Evolutionary conservation across 2,113 vertebrate species (phyloP).

Genomic region (Pterocles burchelli): DNA sequence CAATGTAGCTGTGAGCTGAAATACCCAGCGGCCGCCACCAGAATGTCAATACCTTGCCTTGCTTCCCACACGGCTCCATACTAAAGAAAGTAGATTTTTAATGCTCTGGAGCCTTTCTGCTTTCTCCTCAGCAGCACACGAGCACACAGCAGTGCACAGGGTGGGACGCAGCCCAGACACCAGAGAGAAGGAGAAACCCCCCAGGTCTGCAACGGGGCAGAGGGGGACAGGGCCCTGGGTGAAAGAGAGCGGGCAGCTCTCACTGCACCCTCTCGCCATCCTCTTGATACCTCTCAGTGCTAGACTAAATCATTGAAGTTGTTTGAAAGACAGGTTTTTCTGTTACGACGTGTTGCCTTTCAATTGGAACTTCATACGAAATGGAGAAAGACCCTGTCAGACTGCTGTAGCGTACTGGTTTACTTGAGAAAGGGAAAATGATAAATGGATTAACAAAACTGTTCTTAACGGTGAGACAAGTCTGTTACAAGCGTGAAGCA

Average conservation of each 20-base stretch:
- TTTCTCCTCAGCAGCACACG: not conserved
- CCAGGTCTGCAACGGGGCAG: not conserved
- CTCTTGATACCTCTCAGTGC: too few species aligned
- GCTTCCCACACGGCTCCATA: not conserved
- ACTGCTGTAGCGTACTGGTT: not conserved
- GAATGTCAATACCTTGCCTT: not conserved
- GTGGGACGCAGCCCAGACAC: not conserved
- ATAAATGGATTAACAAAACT: not conserved
- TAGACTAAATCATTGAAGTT: rapidly evolving
- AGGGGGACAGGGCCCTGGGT: rapidly evolving
- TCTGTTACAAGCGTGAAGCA: not conserved
- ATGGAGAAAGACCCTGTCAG: not conserved
- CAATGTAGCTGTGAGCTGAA: not conserved
- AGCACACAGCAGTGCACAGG: not conserved
- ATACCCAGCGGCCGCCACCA: not conserved
- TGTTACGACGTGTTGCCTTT: rapidly evolving
- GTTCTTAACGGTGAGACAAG: not conserved
- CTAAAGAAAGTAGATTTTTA: not conserved
- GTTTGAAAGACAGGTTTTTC: not conserved
- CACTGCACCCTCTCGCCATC: not conserved
- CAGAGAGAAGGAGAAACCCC: not conserved
- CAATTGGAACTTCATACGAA: not conserved
- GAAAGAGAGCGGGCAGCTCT: not conserved
- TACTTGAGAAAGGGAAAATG: not conserved
- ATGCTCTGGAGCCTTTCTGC: not conserved